phyloP scores from a whole-genome alignment of 2,888 invertebrate genomes.

The Parnassius smintheus region DNA sequence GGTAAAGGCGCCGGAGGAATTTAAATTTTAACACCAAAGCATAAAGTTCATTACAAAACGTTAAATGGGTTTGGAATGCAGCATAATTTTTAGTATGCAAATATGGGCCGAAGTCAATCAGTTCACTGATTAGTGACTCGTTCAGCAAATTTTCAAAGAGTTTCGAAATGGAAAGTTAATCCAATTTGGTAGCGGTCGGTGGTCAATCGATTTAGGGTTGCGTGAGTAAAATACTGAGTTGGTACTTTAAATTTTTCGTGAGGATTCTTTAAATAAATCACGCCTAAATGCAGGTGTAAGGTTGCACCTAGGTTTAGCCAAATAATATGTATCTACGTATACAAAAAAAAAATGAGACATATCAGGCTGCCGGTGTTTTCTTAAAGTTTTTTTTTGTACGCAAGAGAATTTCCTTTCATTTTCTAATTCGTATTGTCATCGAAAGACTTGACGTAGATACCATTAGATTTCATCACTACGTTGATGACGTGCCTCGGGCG shows the following conservation, averaged over 20 bases:
- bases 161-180: slow-evolving; percentile 21
- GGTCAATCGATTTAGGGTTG: slow-evolving; percentile 4
- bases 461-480: too few relatives aligned
- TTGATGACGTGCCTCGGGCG: too few relatives aligned
- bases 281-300: too few relatives aligned
- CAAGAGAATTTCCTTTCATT: too few relatives aligned
- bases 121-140: slow-evolving; percentile 9
- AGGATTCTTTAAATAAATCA: too few relatives aligned
- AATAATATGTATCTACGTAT: too few relatives aligned
- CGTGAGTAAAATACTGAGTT: not conserved
- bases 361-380: too few relatives aligned
- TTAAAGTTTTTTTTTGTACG: too few relatives aligned
- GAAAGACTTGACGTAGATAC: too few relatives aligned
- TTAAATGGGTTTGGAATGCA: not conserved
- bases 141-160: slow-evolving; percentile 16
- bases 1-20: not conserved
- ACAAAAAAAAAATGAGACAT: too few relatives aligned
- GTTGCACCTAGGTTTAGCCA: too few relatives aligned
- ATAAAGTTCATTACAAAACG: not conserved
- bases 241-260: not conserved
- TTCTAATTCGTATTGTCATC: too few relatives aligned
- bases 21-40: not conserved
- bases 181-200: slow-evolving; percentile 3
- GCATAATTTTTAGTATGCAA: slow-evolving; percentile 10
- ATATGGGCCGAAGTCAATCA: slow-evolving; percentile 11